Percentiles rank a stretch among this genome's conserved stretches.
phyloP scores from a whole-genome alignment of 2,113 vertebrate genomes.

The Tragelaphus scriptus region DNA sequence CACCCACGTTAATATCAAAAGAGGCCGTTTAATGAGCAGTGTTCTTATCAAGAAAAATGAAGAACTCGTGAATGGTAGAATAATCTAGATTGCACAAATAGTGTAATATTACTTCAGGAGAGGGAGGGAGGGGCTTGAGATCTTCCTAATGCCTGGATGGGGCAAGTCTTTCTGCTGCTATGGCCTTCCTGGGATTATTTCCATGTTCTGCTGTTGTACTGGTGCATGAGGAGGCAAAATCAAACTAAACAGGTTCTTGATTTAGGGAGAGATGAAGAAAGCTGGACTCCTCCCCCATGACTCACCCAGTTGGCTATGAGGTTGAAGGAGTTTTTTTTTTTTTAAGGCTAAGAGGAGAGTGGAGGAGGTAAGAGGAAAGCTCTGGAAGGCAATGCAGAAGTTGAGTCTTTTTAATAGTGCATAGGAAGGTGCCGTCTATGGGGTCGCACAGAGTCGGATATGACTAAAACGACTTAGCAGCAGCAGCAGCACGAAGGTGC shows the following conservation, averaged over 20 bases:
- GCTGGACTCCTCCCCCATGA: slow-evolving; percentile 44
- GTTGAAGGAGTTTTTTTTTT: slow-evolving; percentile 41
- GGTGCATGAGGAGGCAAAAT: neutral
- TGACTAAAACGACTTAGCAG: too few species aligned
- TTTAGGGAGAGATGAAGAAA: neutral
- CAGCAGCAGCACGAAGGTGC: neutral
- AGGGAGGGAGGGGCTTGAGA: neutral
- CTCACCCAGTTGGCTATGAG: slow-evolving; percentile 37
- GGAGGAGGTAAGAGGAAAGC: slow-evolving; percentile 36
- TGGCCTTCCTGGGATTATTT: neutral
- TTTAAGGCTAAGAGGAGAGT: slow-evolving; percentile 42
- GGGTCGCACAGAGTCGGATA: too few species aligned
- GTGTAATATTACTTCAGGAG: neutral
- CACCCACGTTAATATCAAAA: slow-evolving; percentile 45
- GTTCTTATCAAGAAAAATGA: neutral
- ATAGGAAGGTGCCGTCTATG: neutral
- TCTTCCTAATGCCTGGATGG: neutral
- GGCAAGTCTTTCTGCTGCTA: neutral
- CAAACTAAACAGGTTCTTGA: neutral
- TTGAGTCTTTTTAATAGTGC: neutral
- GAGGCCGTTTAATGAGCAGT: neutral
- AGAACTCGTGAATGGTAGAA: neutral
- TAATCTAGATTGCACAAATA: neutral
- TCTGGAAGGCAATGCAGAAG: neutral
- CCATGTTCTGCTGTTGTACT: neutral